Percentiles rank a stretch among this genome's conserved stretches.
phyloP scores from a whole-genome alignment of 2,888 invertebrate genomes.

The Hanleya hanleyi region DNA sequence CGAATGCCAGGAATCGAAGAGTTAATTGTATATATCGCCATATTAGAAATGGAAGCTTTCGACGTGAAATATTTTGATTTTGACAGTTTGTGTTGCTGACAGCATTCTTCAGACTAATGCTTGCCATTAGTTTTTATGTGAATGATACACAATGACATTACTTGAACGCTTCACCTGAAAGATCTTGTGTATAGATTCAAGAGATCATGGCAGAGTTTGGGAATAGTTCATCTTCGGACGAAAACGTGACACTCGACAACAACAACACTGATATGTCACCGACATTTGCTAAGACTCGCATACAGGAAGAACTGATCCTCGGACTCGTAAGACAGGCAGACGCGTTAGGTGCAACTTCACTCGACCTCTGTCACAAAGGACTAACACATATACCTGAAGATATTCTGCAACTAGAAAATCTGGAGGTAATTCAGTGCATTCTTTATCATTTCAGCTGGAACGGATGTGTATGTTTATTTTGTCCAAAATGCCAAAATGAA shows the following conservation, averaged over 20 bases:
- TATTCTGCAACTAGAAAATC: constrained; percentile 54
- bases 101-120: too few relatives aligned
- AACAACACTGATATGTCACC: constrained; percentile 36
- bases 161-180: too few relatives aligned
- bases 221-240: constrained; percentile 1
- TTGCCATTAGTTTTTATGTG: too few relatives aligned
- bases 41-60: too few relatives aligned
- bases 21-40: neutral
- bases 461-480: too few relatives aligned
- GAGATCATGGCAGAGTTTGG: neutral
- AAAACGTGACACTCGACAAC: neutral
- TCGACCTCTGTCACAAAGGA: constrained; percentile 60
- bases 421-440: constrained; percentile 65
- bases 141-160: too few relatives aligned
- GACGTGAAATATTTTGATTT: too few relatives aligned
- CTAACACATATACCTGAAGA: constrained; percentile 58
- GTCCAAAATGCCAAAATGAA: too few relatives aligned
- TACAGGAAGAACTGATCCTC: constrained; percentile 48
- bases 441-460: too few relatives aligned
- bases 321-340: constrained; percentile 50
- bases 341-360: constrained; percentile 50
- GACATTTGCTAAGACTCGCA: constrained; percentile 51
- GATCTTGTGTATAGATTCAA: too few relatives aligned
- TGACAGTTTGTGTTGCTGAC: too few relatives aligned
- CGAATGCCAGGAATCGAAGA: neutral